A percentile compares a stretch with the other conserved stretches of the same genome.
phyloP scores from a whole-genome alignment of 2,888 invertebrate species.

The Drosophila kambysellisi region DNA sequence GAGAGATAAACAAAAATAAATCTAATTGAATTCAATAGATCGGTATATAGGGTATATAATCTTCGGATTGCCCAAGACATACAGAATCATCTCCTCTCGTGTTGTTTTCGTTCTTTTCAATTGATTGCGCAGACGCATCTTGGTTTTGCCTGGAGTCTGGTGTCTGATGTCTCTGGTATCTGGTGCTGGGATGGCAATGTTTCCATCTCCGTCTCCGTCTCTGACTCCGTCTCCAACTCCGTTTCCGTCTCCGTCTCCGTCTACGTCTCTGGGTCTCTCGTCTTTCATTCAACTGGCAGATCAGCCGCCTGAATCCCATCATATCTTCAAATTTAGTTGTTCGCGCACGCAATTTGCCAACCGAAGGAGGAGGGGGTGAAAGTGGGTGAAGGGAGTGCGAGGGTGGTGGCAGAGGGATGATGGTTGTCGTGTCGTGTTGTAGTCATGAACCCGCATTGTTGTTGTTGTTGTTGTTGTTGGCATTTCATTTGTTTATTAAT shows the following conservation, averaged over 20 bases:
- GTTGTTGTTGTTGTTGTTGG: conserved; percentile 74
- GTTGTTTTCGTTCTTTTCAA: conserved; percentile 48
- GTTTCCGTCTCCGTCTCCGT: background rate
- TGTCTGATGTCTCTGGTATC: background rate
- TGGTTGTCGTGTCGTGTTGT: conserved; percentile 41
- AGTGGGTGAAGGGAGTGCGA: background rate
- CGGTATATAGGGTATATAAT: background rate
- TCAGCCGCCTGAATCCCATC: conserved; percentile 49
- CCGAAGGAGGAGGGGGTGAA: background rate
- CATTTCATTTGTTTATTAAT: conserved; percentile 78
- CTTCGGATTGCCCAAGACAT: background rate
- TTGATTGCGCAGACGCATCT: conserved; percentile 69
- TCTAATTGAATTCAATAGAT: background rate
- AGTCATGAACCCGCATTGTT: conserved; percentile 78
- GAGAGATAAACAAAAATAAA: background rate
- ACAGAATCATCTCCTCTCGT: background rate
- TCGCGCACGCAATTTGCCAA: conserved; percentile 61
- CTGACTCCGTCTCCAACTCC: too few species aligned
- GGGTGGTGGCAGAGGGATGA: conserved; percentile 5
- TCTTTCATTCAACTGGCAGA: conserved; percentile 8
- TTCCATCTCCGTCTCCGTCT: background rate
- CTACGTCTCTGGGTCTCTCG: conserved; percentile 7
- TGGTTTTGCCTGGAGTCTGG: conserved; percentile 44
- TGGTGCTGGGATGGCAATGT: background rate
- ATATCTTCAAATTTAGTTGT: conserved; percentile 61